Percentiles rank a stretch among this genome's conserved stretches.
Conservation (phyloP, 2,888 invertebrate species). For the Germaria angustata region DNA sequence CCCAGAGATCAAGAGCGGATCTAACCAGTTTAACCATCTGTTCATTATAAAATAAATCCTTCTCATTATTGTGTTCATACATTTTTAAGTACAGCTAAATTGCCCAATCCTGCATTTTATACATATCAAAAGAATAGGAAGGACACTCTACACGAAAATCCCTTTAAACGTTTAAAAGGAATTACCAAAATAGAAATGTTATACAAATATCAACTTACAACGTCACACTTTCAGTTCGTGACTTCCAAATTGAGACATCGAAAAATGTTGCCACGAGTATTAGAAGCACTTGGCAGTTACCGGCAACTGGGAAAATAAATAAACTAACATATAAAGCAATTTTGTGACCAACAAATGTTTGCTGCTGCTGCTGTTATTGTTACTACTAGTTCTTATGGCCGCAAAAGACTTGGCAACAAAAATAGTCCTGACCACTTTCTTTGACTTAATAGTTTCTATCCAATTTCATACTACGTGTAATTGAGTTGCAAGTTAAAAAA, state of each 20-base stretch:
- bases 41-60: no score
- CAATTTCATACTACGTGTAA: background rate
- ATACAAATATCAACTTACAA: no score
- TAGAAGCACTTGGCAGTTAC: background rate
- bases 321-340: background rate
- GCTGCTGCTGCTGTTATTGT: background rate
- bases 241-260: conserved; percentile 4
- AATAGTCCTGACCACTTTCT: conserved; percentile 27
- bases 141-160: background rate
- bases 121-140: background rate
- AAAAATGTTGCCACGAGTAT: background rate
- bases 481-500: background rate
- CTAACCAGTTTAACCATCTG: no score
- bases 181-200: no score
- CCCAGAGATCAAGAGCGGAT: no score
- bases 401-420: conserved; percentile 24
- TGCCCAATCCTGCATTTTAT: no score
- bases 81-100: no score
- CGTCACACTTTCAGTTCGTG: conserved; percentile 49
- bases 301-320: background rate
- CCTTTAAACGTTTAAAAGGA: background rate
- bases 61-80: no score
- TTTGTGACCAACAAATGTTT: background rate
- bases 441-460: conserved; percentile 21
- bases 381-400: background rate